phyloP scores from a whole-genome alignment of 2,113 vertebrate genomes.

The Triplophysa siluroides region DNA sequence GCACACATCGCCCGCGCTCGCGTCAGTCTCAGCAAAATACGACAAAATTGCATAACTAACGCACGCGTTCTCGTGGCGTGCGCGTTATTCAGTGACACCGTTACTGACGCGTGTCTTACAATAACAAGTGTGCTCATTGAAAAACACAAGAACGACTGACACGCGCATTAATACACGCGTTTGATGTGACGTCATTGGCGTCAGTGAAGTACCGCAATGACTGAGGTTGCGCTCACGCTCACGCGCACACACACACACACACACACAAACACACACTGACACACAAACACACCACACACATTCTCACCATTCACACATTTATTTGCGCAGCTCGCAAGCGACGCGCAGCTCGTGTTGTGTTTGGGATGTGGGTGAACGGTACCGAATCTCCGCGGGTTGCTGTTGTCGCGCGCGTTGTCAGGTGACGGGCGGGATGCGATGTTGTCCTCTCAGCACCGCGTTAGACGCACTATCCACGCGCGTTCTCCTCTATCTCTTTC shows the following conservation, averaged over 20 bases:
- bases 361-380: slow-evolving; percentile 57
- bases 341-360: neutral
- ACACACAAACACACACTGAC: neutral
- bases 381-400: slow-evolving; percentile 71
- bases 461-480: slow-evolving; percentile 5
- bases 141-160: slow-evolving; percentile 51
- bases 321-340: neutral
- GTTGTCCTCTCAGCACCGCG: slow-evolving; percentile 28
- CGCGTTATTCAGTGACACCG: neutral
- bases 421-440: slow-evolving; percentile 71
- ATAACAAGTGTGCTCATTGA: neutral
- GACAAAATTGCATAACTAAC: slow-evolving; percentile 70
- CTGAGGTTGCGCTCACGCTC: slow-evolving; percentile 58
- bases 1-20: slow-evolving; percentile 1
- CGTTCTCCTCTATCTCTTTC: slow-evolving; percentile 46
- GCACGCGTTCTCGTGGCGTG: slow-evolving; percentile 3
- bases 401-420: slow-evolving; percentile 75
- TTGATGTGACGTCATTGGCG: slow-evolving; percentile 32
- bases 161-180: slow-evolving; percentile 29
- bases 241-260: slow-evolving; percentile 16
- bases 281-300: neutral
- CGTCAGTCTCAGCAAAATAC: slow-evolving; percentile 54
- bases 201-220: slow-evolving; percentile 77
- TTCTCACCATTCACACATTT: neutral
- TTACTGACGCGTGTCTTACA: neutral